A percentile compares a stretch with the other conserved stretches of the same genome.
These are phyloP conservation scores for Tragelaphus buxtoni DNA, from an alignment of 2,113 vertebrate genomes.

Conservation along the genomic window DNA sequence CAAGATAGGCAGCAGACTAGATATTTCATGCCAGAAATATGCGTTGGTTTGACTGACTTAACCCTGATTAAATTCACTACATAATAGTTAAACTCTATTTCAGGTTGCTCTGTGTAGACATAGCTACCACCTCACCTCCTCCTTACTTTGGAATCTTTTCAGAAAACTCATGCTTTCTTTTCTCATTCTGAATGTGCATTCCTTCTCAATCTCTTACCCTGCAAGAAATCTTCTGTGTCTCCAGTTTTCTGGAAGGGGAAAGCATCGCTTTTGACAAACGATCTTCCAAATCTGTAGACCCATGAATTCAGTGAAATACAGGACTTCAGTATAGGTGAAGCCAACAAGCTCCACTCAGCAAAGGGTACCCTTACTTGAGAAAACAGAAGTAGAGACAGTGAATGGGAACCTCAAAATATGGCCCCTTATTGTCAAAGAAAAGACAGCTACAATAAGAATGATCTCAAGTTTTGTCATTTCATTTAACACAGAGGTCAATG, in stretches of 20 bases:
- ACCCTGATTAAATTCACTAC: slow-evolving; percentile 11
- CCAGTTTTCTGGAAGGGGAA: background rate
- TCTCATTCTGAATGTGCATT: background rate
- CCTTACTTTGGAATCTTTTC: background rate
- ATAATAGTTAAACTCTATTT: slow-evolving; percentile 24
- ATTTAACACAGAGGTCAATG: background rate
- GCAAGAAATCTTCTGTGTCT: background rate
- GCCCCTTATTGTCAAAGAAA: background rate
- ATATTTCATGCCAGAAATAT: slow-evolving; percentile 55
- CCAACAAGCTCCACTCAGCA: background rate
- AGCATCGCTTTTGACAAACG: background rate
- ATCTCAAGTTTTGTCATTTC: background rate
- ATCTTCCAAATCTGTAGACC: background rate
- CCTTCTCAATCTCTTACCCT: background rate
- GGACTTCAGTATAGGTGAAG: background rate
- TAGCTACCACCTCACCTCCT: background rate
- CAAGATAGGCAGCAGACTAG: background rate
- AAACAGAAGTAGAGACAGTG: background rate
- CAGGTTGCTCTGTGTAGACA: background rate
- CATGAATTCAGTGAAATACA: background rate
- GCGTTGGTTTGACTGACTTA: slow-evolving; percentile 33
- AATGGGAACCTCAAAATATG: background rate
- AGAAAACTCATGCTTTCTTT: background rate
- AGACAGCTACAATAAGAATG: background rate
- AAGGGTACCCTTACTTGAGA: background rate